Conservation (phyloP, 1,140 invertebrate genomes). For the Megalonaias nervosa region DNA sequence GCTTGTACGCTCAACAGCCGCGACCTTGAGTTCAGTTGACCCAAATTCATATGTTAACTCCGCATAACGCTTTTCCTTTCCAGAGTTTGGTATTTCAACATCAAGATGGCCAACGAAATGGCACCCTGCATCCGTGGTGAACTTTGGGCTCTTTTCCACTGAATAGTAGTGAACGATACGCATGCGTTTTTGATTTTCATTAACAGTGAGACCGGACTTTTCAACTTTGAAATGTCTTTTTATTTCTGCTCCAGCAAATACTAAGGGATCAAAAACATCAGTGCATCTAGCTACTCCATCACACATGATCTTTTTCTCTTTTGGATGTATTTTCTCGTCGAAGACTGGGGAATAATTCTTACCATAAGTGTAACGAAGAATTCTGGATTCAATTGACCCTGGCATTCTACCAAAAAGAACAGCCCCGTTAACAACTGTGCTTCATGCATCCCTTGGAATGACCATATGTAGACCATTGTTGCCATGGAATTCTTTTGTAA, state of each 20-base stretch:
- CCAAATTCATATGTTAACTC: constrained; percentile 12
- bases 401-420: constrained; percentile 16
- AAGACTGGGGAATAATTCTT: background rate
- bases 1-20: constrained; percentile 11
- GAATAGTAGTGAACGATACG: background rate
- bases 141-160: background rate
- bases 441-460: constrained; percentile 14
- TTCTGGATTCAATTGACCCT: constrained; percentile 6
- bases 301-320: background rate
- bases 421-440: constrained; percentile 21
- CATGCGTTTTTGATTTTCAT: background rate
- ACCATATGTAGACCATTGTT: background rate
- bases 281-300: background rate
- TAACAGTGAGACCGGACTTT: background rate
- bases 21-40: background rate
- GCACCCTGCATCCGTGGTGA: constrained; percentile 7
- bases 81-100: constrained; percentile 8
- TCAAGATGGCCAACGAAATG: constrained; percentile 1
- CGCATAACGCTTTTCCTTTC: background rate
- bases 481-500: background rate
- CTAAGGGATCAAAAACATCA: background rate
- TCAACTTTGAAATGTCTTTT: constrained; percentile 3
- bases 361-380: constrained; percentile 6
- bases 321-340: background rate
- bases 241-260: constrained; percentile 10